Evolutionary conservation across 2,113 vertebrate genomes (phyloP).

Genomic region (Pelecanus crispus): DNA sequence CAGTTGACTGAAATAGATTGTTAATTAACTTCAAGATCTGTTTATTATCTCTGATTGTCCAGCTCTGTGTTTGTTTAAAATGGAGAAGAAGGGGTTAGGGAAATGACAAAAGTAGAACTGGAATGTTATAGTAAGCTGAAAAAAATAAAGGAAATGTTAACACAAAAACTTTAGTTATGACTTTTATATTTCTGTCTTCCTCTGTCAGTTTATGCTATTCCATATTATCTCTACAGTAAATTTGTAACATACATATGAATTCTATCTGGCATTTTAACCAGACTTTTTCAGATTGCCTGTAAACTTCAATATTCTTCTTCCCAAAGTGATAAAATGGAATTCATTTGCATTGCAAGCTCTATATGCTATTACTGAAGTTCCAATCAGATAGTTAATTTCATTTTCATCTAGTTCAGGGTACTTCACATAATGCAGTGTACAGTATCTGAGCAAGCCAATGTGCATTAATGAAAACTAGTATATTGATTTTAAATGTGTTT

Average conservation of each 20-base stretch:
- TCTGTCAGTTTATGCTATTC: neutral
- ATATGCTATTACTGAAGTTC: neutral
- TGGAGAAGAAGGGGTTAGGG: neutral
- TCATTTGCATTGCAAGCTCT: neutral
- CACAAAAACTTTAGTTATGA: neutral
- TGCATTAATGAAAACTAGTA: neutral
- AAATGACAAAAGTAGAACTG: neutral
- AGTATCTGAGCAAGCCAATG: neutral
- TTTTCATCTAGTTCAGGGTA: neutral
- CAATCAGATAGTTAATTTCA: neutral
- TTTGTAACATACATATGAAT: neutral
- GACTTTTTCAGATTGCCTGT: neutral
- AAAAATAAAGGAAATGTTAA: neutral
- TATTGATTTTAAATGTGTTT: neutral
- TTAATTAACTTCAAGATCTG: neutral
- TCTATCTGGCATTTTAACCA: neutral
- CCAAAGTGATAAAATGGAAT: neutral
- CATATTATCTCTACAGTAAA: neutral
- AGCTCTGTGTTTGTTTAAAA: neutral
- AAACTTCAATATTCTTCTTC: neutral
- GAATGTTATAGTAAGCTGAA: neutral
- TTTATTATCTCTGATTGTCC: conserved; percentile 6
- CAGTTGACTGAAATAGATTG: neutral
- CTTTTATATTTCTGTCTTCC: neutral
- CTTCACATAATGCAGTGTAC: neutral